These are phyloP conservation scores for Protosalanx chinensis DNA, from an alignment of 2,797 vertebrate species.

Conservation along the genomic window DNA sequence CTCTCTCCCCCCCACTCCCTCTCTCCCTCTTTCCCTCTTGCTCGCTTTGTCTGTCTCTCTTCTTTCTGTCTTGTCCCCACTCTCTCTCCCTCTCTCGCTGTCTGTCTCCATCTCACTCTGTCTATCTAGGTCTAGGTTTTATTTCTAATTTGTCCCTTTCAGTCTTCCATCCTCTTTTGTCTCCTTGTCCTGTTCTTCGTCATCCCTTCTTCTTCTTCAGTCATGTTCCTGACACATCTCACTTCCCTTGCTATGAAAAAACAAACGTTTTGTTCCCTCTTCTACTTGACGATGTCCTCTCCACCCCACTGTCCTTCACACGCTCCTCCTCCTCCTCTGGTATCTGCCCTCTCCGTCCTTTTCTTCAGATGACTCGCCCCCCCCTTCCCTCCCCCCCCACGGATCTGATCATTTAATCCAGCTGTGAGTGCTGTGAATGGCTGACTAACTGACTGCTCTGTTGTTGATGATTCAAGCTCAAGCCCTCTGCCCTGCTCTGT, in stretches of 20 bases:
- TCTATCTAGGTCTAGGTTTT: background rate
- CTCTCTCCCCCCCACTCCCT: slow-evolving; percentile 10
- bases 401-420: slow-evolving; percentile 18
- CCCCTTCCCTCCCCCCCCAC: background rate
- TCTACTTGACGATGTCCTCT: background rate
- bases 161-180: background rate
- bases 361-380: background rate
- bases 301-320: background rate
- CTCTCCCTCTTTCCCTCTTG: slow-evolving; percentile 12
- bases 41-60: slow-evolving; percentile 17
- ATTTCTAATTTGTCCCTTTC: background rate
- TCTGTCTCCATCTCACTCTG: background rate
- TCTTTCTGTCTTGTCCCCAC: background rate
- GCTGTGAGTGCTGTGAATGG: slow-evolving; percentile 18
- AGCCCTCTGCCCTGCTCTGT: slow-evolving; percentile 30
- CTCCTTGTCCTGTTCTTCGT: background rate
- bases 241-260: slow-evolving; percentile 11
- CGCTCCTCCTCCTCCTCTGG: background rate
- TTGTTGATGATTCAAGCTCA: slow-evolving; percentile 33
- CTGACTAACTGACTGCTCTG: slow-evolving; percentile 39
- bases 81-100: slow-evolving; percentile 10
- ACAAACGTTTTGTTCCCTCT: background rate
- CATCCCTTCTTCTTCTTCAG: slow-evolving; percentile 27
- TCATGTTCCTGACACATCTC: slow-evolving; percentile 15
- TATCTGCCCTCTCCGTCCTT: background rate